Evolutionary conservation across 2,113 vertebrate species (phyloP), one percentile per base, ranked within the genome.

Genomic region (Conger conger): DNA sequence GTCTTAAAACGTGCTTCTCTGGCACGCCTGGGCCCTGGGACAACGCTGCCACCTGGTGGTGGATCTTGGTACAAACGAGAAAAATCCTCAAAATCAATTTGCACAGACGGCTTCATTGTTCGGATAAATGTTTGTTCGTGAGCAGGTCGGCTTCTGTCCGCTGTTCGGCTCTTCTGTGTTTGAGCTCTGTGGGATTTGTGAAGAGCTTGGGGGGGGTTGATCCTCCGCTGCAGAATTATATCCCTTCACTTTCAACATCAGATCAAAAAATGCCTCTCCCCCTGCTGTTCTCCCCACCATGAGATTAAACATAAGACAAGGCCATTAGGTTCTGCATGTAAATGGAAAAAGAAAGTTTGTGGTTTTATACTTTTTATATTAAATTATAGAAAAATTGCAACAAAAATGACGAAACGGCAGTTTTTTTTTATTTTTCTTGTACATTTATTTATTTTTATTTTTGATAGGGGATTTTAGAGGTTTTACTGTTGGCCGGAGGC

Each of bases 361-460:
- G 79, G 50, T 86, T 86, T 86, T 86, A 86, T 86, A 86, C 45
- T 86, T 82, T 60, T 86, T 85, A 85, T 85, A 85, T 82, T 35
- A 60, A 82, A 76, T 76, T 82, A 50, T 85, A 57, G 37, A 38
- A 86, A 82, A 86, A 80, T 82, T 53, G 79, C 83, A 80, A 60
- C 35, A 73, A 73, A 73, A 73, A 73, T 73, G 38, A 42, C n/a
- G 38, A 80, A 45, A 30, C 42, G 38, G 17, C 38, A 40, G 77
- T 40, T 79, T 40, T 80, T 80, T 73, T 76, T 82, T 20, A 63
- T 76, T 86, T 77, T 86, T 35, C 63, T 80, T 82, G 30, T 79
- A 77, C 50, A 54, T 76, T 40, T 76, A 73, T 81, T 85, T 68
- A 81, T 81, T 86, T 77, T 82, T 86, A 76, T 81, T 73, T 82